A percentile compares a stretch with the other conserved stretches of the same genome.
Conservation (phyloP, 1,140 invertebrate species). For the Meloidogyne hapla region DNA sequence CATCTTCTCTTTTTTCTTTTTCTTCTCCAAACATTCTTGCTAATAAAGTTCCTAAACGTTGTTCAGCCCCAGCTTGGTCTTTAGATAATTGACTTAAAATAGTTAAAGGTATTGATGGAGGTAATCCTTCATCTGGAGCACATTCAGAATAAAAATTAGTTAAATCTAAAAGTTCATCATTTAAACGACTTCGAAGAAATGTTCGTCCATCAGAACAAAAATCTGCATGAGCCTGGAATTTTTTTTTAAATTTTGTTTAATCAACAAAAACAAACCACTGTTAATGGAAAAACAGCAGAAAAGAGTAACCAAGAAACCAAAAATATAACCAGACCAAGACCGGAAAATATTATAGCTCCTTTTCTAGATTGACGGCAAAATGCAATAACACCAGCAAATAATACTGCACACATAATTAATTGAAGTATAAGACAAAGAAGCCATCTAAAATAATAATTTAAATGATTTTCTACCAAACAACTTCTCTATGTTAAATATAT, state of each 20-base stretch:
- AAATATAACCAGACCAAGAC: constrained; percentile 48
- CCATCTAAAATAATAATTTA: constrained; percentile 41
- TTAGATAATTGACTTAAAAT: constrained; percentile 4
- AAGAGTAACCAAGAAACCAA: constrained; percentile 47
- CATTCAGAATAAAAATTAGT: constrained; percentile 39
- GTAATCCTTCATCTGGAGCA: constrained; percentile 12
- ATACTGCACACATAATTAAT: constrained; percentile 44
- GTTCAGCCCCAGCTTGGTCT: constrained; percentile 14
- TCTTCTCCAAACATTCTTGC: constrained; percentile 11
- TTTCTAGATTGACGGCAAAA: constrained; percentile 45
- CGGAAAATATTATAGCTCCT: constrained; percentile 43
- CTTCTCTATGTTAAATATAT: too few species aligned
- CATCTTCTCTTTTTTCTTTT: neutral
- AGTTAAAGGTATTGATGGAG: constrained; percentile 15
- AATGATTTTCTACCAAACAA: too few species aligned
- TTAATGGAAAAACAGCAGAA: constrained; percentile 47
- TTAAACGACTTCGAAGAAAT: constrained; percentile 33
- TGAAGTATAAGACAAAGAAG: constrained; percentile 36
- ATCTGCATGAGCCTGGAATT: constrained; percentile 38
- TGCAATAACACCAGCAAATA: constrained; percentile 48
- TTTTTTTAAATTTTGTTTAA: neutral
- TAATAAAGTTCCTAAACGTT: constrained; percentile 11
- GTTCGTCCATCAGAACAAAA: constrained; percentile 31
- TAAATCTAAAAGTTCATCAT: constrained; percentile 39
- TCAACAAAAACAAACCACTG: constrained; percentile 29